Conservation (phyloP, 2,888 invertebrate species). For the Pilophorus perplexus region DNA sequence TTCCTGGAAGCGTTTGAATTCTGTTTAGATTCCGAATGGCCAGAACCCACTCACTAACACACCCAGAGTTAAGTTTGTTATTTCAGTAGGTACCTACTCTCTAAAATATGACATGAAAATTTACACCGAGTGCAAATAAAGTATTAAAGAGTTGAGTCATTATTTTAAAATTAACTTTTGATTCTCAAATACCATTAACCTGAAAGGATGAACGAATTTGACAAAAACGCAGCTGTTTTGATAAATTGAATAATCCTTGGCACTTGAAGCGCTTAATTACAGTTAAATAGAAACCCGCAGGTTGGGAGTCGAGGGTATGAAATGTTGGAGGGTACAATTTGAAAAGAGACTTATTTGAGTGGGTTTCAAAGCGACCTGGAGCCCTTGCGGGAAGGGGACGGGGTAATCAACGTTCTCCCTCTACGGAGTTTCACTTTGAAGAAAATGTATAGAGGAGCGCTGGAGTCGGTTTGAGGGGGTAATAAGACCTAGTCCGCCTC, state of each 20-base stretch:
- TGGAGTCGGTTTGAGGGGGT: neutral
- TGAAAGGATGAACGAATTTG: too few relatives aligned
- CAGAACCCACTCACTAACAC: too few relatives aligned
- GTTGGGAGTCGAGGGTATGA: neutral
- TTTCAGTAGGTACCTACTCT: too few relatives aligned
- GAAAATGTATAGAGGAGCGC: slow-evolving; percentile 16
- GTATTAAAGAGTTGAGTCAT: too few relatives aligned
- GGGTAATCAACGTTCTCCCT: slow-evolving; percentile 22
- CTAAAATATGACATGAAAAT: too few relatives aligned
- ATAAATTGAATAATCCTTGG: slow-evolving; percentile 14
- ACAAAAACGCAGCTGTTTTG: neutral
- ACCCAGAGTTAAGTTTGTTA: too few relatives aligned
- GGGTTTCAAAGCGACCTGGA: neutral
- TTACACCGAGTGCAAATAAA: too few relatives aligned
- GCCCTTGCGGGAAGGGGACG: neutral
- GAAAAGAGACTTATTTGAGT: neutral
- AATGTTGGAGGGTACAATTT: neutral
- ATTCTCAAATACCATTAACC: too few relatives aligned
- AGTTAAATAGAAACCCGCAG: slow-evolving; percentile 7
- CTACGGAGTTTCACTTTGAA: slow-evolving; percentile 4
- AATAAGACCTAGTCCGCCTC: slow-evolving; percentile 1
- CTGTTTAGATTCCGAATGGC: too few relatives aligned
- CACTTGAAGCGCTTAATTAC: slow-evolving; percentile 20
- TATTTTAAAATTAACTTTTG: too few relatives aligned
- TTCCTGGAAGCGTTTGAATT: too few relatives aligned